Evolutionary conservation across 2,113 vertebrate species (phyloP).

Genomic region (Equus quagga): DNA sequence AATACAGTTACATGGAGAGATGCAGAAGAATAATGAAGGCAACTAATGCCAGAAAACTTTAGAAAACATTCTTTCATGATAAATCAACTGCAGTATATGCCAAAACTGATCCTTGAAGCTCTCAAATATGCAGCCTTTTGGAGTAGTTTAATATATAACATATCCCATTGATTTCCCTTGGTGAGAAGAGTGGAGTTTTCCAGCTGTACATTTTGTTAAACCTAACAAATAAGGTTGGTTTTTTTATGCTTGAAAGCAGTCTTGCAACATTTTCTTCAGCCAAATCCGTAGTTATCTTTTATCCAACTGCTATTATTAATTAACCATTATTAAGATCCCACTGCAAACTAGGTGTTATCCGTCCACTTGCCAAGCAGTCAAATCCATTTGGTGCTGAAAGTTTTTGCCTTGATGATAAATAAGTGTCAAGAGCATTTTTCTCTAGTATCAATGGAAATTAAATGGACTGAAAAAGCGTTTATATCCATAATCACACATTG

Average conservation of each 20-base stretch:
- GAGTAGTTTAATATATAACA: neutral
- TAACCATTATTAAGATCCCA: neutral
- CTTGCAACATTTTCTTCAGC: neutral
- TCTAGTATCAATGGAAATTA: neutral
- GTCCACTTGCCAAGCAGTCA: neutral
- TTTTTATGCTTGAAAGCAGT: neutral
- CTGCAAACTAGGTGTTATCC: neutral
- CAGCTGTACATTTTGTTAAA: conserved; percentile 50
- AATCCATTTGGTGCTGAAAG: neutral
- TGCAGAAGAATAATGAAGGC: conserved; percentile 32
- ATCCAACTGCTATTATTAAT: neutral
- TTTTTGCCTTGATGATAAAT: neutral
- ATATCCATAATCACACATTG: neutral
- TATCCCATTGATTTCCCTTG: conserved; percentile 35
- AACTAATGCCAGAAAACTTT: neutral
- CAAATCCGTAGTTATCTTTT: neutral
- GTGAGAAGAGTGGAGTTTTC: conserved; percentile 11
- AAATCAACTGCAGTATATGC: neutral
- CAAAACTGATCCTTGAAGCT: conserved; percentile 46
- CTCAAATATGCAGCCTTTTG: neutral
- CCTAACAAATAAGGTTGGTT: neutral
- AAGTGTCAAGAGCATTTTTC: neutral
- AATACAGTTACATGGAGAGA: neutral
- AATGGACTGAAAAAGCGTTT: neutral
- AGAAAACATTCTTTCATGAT: neutral